These are phyloP conservation scores for Panthera leo DNA, from an alignment of 2,113 vertebrate species.

Conservation along the genomic window DNA sequence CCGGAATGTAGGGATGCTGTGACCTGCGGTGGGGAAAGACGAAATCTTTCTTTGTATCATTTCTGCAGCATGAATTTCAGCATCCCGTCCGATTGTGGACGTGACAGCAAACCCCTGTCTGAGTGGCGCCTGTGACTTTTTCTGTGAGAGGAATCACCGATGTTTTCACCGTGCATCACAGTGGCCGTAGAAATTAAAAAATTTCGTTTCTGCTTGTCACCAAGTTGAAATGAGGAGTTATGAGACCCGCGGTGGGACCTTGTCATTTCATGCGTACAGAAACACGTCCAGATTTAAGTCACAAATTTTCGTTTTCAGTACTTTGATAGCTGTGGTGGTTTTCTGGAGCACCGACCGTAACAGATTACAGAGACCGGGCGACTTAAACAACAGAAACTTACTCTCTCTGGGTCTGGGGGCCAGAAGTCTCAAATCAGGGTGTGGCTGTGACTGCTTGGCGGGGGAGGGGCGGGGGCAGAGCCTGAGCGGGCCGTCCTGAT, in stretches of 20 bases:
- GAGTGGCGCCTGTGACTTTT: not conserved
- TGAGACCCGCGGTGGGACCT: not conserved
- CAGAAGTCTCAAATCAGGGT: not conserved
- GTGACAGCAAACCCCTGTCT: no score
- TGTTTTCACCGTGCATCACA: accelerated
- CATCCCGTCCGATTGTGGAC: accelerated
- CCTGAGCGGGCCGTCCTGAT: not conserved
- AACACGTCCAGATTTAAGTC: accelerated
- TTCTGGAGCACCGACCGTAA: accelerated
- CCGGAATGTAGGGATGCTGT: no score
- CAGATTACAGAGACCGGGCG: not conserved
- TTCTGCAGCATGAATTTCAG: no score
- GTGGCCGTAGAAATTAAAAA: no score
- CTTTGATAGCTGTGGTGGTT: not conserved
- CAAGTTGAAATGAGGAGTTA: not conserved
- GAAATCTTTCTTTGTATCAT: not conserved
- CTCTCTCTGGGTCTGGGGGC: no score
- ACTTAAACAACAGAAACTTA: not conserved
- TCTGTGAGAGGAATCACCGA: accelerated
- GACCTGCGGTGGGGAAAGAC: not conserved
- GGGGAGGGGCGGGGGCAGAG: no score
- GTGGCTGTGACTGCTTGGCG: accelerated
- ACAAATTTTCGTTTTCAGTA: no score
- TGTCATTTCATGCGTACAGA: accelerated
- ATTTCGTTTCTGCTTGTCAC: accelerated